Evolutionary conservation across 2,113 vertebrate genomes (phyloP).

Genomic region (human (Homo sapiens)): DNA sequence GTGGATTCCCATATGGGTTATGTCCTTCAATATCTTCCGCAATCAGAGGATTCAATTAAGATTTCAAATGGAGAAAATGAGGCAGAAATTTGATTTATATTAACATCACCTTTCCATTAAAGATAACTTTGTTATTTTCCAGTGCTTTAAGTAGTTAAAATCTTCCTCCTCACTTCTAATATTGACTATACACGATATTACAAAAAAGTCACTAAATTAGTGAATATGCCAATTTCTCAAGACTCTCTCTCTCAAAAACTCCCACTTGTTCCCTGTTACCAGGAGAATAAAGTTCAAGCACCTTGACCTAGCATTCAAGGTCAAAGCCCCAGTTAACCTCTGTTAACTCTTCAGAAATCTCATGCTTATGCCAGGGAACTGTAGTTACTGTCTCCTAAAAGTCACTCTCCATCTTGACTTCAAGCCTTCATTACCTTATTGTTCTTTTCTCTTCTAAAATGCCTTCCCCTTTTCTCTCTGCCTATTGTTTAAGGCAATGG

Average conservation of each 20-base stretch:
- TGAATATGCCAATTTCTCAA: conserved; percentile 26
- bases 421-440: background rate
- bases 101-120: background rate
- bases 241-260: conserved; percentile 3
- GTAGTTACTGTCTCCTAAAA: background rate
- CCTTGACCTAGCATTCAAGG: background rate
- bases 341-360: conserved; percentile 31
- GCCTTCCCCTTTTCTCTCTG: background rate
- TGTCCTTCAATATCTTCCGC: background rate
- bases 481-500: background rate
- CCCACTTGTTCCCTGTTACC: background rate
- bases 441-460: conserved; percentile 23
- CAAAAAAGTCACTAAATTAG: conserved; percentile 7
- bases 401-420: background rate
- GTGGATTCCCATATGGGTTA: background rate
- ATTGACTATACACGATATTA: background rate
- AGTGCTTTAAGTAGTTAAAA: conserved; percentile 1
- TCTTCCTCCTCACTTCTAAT: background rate
- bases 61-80: background rate
- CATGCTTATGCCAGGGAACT: background rate
- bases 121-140: conserved; percentile 2
- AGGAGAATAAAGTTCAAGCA: conserved; percentile 25
- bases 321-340: background rate
- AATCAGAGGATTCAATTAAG: background rate
- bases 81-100: background rate